phyloP scores from a whole-genome alignment of 92 coral and sea anemone species.

The Palythoa grandiflora region DNA sequence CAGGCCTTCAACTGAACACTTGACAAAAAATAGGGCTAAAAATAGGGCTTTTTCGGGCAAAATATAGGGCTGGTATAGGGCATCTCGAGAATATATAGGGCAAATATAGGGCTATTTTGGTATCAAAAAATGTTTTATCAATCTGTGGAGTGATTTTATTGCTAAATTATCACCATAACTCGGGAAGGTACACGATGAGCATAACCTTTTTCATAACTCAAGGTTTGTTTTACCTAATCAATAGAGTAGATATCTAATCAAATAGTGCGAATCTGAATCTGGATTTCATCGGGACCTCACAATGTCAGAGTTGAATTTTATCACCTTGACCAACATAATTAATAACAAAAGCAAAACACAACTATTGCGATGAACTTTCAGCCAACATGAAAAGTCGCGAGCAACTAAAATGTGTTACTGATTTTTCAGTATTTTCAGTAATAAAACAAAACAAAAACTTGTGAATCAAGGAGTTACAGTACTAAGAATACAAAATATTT shows the following conservation, averaged over 20 bases:
- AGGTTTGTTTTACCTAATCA: background rate
- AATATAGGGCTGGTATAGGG: background rate
- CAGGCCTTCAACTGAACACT: constrained; percentile 3
- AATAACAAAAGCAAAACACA: background rate
- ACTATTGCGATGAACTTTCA: constrained; percentile 15
- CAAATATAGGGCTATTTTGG: constrained; percentile 19
- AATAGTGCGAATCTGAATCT: background rate
- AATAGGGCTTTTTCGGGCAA: background rate
- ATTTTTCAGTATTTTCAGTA: constrained; percentile 19
- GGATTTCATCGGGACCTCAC: background rate
- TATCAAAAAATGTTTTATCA: constrained; percentile 1
- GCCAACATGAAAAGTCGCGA: background rate
- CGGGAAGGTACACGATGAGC: constrained; percentile 21
- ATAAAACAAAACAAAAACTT: background rate
- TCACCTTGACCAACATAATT: background rate
- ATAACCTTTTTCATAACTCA: constrained; percentile 20
- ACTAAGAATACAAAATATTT: background rate
- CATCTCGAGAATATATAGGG: background rate
- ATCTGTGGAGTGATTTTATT: constrained; percentile 15
- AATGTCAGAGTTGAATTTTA: background rate
- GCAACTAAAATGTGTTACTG: constrained; percentile 7
- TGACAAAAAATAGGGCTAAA: constrained; percentile 6
- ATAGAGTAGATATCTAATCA: background rate
- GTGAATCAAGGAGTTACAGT: background rate
- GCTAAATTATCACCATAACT: constrained; percentile 12